Conservation (phyloP, 2,113 vertebrate genomes). For the Rhinolophus ferrumequinum region DNA sequence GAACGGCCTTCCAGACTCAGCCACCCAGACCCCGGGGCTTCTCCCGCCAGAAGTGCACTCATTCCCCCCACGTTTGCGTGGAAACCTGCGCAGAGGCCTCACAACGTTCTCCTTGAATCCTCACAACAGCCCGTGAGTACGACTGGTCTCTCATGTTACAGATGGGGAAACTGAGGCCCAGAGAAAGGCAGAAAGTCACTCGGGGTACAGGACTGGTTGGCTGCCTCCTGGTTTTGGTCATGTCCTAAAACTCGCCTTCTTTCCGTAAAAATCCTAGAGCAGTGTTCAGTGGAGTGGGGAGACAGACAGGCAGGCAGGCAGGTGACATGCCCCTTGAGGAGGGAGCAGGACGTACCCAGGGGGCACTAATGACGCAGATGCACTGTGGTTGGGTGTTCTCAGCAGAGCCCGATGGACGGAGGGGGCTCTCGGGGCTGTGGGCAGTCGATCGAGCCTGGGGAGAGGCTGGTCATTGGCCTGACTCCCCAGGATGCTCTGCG, state of each 20-base stretch:
- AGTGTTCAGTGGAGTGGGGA: background rate
- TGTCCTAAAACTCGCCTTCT: rapidly evolving
- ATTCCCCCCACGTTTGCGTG: too few species aligned
- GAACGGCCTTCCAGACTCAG: too few species aligned
- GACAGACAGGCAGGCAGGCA: background rate
- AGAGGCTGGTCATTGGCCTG: too few species aligned
- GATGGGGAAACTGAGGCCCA: background rate
- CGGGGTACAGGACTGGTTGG: background rate
- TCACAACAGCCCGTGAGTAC: background rate
- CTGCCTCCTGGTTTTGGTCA: background rate
- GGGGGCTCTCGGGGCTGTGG: background rate
- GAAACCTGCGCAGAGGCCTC: too few species aligned
- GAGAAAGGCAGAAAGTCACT: rapidly evolving
- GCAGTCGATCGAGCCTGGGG: background rate
- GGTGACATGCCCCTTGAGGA: rapidly evolving
- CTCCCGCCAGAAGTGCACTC: too few species aligned
- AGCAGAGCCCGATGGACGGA: rapidly evolving
- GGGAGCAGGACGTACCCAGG: rapidly evolving
- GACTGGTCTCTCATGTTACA: background rate
- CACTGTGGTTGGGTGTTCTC: background rate
- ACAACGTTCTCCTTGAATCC: too few species aligned
- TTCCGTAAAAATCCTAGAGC: too few species aligned
- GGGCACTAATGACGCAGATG: rapidly evolving
- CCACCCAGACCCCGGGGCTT: too few species aligned
- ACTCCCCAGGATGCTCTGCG: background rate